A percentile compares a stretch with the other conserved stretches of the same genome.
phyloP scores from a whole-genome alignment of 1,140 invertebrate genomes.

The Eriocheir sinensis region DNA sequence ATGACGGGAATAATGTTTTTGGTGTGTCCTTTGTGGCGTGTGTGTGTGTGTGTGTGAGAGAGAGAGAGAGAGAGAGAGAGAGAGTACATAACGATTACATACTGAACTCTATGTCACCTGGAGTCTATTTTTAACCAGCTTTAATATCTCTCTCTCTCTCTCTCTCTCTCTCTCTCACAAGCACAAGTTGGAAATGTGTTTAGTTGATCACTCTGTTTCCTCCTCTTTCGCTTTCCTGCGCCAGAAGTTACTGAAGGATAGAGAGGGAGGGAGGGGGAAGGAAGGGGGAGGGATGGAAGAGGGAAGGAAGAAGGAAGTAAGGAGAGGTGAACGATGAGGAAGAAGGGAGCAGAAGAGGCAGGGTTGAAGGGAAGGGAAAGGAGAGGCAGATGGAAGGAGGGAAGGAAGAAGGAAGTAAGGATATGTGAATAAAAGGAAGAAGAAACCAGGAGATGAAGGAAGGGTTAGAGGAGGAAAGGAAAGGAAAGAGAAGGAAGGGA shows the following conservation, averaged over 20 bases:
- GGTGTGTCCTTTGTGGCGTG: background rate
- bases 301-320: background rate
- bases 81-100: background rate
- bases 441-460: background rate
- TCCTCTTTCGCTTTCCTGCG: background rate
- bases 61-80: slow-evolving; percentile 21
- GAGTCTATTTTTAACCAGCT: background rate
- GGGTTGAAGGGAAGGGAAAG: background rate
- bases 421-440: background rate
- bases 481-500: background rate
- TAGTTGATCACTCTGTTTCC: background rate
- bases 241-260: background rate
- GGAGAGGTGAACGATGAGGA: background rate
- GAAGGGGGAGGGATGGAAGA: background rate
- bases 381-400: background rate
- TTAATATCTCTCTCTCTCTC: background rate
- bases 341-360: background rate
- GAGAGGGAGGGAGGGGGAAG: background rate
- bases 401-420: background rate
- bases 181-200: background rate
- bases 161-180: background rate
- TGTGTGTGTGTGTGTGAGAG: background rate
- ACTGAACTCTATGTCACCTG: background rate
- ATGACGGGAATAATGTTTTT: background rate
- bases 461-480: background rate